Evolutionary conservation across 2,888 invertebrate species (phyloP), one percentile per base, ranked within the genome.

Genomic region (Sinhomidia bicolor): DNA sequence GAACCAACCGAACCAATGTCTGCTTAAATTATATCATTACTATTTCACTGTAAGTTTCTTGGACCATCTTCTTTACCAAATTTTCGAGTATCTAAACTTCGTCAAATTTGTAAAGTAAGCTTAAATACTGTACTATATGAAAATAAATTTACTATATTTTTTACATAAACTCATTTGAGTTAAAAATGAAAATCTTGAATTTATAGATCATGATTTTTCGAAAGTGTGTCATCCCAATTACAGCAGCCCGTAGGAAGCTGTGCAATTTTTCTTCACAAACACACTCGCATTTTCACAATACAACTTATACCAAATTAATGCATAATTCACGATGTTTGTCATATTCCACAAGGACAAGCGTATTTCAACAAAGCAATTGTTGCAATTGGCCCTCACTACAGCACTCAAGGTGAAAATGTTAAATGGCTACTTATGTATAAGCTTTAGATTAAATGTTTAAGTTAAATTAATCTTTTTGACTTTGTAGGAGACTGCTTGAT

Each of bases 21-120:
- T 20, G 23, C 26, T 1, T 80, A 62, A 47, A 17, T 57, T 57
- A 12, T 17, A 60, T 23, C 3, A 6, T 26, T 60, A 0, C 9
- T 9, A 23, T n/a, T 32, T 32, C 4, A 2, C 62, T 57, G 7
- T 23, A 57, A n/a, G n/a, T n/a, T n/a, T n/a, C n/a, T n/a, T n/a
- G n/a, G n/a, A n/a, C n/a, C n/a, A n/a, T n/a, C n/a, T n/a, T n/a
- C n/a, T n/a, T n/a, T n/a, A n/a, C 20, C 41, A 71, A 71, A 41
- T 71, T 71, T 32, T 71, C 17, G 20, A 20, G 17, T 6, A 71
- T 17, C 17, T 71, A 12, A 12, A 71, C 17, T 44, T 4, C 20
- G 36, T 74, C 44, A 74, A 74, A 74, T 74, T 74, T 74, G 47
- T 74, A 44, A 51, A 74, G 74, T 74, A 44, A 74, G 74, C n/a